phyloP scores from a whole-genome alignment of 2,113 vertebrate species.

The Sinocyclocheilus anshuiensis region DNA sequence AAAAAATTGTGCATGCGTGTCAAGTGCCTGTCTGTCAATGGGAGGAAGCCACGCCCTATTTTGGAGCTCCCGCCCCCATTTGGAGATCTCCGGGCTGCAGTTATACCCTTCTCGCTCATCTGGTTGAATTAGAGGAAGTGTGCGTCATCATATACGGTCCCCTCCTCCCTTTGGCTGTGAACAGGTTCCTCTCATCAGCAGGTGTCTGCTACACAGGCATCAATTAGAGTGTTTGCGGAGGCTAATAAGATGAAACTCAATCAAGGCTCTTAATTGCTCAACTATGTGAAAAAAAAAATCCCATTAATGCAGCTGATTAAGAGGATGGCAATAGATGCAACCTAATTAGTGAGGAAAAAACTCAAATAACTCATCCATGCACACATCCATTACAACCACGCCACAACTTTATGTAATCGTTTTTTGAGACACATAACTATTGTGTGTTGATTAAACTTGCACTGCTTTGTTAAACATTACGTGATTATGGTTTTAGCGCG shows the following conservation, averaged over 20 bases:
- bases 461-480: not conserved
- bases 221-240: constrained; percentile 98
- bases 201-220: constrained; percentile 89
- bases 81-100: no score
- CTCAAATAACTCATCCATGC: constrained; percentile 17
- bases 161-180: constrained; percentile 60
- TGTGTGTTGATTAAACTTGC: not conserved
- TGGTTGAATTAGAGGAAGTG: constrained; percentile 3
- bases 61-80: no score
- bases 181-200: constrained; percentile 71
- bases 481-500: not conserved
- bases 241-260: constrained; percentile 99
- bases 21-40: no score
- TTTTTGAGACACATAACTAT: not conserved
- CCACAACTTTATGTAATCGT: not conserved
- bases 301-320: constrained; percentile 99
- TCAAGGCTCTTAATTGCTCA: constrained; percentile 95
- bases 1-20: no score
- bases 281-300: constrained; percentile 96
- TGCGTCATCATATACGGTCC: not conserved
- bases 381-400: constrained; percentile 14
- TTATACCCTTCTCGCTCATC: not conserved
- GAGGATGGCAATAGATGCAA: constrained; percentile 89
- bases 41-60: no score
- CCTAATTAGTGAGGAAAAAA: constrained; percentile 80